Base-by-base conservation (phyloP, 1,140 invertebrate species). In the Brachystomella parvula region DNA sequence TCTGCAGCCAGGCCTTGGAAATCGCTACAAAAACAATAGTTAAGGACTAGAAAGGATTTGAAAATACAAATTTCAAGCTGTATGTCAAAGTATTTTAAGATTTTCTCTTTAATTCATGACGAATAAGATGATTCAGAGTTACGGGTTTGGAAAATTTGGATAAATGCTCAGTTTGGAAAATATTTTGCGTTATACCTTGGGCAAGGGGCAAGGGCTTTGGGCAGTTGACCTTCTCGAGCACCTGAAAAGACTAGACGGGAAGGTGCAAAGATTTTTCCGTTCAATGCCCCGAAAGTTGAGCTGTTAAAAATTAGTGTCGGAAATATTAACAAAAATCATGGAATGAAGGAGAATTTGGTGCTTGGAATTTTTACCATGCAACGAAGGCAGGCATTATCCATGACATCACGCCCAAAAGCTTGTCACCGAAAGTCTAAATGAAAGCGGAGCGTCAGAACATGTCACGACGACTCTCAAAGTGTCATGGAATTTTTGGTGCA, bases 341-440 rank as follows among this genome's bases (percentile, higher is more conserved):
- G 39, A 44, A 9, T 12, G 39, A 44, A 12, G n/a, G 39, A 44
- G 9, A 53, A 53, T 26, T 26, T 6, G 24, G 24, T 53, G 49
- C 24, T 6, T 3, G 6, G 12, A 53, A 17, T 53, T 39, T 6
- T 39, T 39, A 39, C 35, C 35, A 83, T 9, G 90, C 90, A 0
- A 94, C 91, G 73, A 90, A 92, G 21, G 93, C 76, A 12, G 91
- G 89, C 85, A 95, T 94, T 49, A 86, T 83, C 88, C 93, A 96
- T 1, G 87, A 83, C 76, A 90, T 82, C 0, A 79, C 77, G 0
- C 89, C 88, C 1, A 94, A 79, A 75, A 92, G 82, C 77, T 88
- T 87, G 65, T 90, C 84, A 0, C 89, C 90, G 76, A 94, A 93
- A 3, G 89, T 91, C 74, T 86, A 33, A 6, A 60, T 9, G 24